Evolutionary conservation across 2,888 invertebrate genomes (phyloP).

Genomic region (Tinea pellionella): DNA sequence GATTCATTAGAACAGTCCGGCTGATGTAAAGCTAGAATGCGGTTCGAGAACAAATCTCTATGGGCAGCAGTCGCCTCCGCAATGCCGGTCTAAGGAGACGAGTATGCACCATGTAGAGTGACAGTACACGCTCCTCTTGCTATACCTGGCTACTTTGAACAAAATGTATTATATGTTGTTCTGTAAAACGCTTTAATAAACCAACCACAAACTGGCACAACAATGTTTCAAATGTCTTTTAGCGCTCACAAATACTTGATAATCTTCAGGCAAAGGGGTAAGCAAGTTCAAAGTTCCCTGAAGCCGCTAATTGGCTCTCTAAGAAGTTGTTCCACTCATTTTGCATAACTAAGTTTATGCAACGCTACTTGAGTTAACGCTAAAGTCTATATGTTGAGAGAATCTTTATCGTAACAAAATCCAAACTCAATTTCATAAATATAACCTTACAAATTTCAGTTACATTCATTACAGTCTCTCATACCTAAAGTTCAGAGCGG

Average conservation of each 20-base stretch:
- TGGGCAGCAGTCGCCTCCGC: too few species aligned
- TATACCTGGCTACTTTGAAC: too few species aligned
- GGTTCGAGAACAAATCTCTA: too few species aligned
- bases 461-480: not conserved
- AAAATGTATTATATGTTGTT: too few species aligned
- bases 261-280: not conserved
- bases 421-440: not conserved
- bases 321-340: not conserved
- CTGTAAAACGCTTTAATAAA: not conserved
- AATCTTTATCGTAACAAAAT: not conserved
- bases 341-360: conserved; percentile 11
- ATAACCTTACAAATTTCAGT: not conserved
- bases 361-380: conserved; percentile 6
- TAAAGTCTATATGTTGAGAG: conserved; percentile 1
- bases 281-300: conserved; percentile 4
- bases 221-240: not conserved
- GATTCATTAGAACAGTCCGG: too few species aligned
- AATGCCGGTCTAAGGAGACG: too few species aligned
- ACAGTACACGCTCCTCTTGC: too few species aligned
- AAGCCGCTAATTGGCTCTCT: conserved; percentile 13
- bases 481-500: not conserved
- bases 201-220: not conserved
- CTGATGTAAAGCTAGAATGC: too few species aligned
- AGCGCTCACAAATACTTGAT: not conserved
- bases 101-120: too few species aligned